phyloP scores from a whole-genome alignment of 2,797 vertebrate species.

The Chaunax sp. region DNA sequence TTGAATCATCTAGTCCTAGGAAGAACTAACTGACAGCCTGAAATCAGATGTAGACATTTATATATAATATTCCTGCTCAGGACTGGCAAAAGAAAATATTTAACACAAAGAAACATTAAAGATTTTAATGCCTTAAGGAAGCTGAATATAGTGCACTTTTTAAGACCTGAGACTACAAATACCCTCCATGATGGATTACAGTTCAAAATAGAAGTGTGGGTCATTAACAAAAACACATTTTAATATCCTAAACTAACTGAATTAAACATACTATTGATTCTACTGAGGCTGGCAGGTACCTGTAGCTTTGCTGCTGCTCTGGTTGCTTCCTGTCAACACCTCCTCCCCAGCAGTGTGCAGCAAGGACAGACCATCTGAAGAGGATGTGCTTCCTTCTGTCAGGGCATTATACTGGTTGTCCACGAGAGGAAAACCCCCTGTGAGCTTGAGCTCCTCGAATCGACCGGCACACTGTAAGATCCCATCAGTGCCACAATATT shows the following conservation, averaged over 20 bases:
- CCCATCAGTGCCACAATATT: slow-evolving; percentile 6
- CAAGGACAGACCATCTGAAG: slow-evolving; percentile 85
- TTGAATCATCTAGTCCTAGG: no score
- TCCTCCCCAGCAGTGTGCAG: slow-evolving; percentile 84
- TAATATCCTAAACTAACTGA: no score
- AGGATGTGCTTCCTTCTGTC: slow-evolving; percentile 82
- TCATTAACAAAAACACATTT: neutral
- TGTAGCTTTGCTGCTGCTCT: slow-evolving; percentile 85
- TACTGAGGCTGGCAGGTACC: slow-evolving; percentile 71
- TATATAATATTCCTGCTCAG: no score
- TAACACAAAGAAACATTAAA: no score
- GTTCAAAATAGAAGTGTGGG: no score
- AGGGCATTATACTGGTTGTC: slow-evolving; percentile 91
- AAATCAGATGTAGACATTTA: no score
- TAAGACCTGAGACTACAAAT: no score
- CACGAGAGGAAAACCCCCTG: slow-evolving; percentile 86
- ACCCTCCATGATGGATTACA: no score
- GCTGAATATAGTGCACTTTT: no score
- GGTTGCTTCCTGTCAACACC: slow-evolving; percentile 80
- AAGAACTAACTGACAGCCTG: no score
- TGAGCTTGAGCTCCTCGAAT: slow-evolving; percentile 94
- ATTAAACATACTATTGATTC: neutral
- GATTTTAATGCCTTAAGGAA: no score
- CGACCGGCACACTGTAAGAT: slow-evolving; percentile 90
- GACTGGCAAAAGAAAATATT: no score